These are phyloP conservation scores for Trogon surrucura DNA, from an alignment of 2,113 vertebrate species.

Conservation along the genomic window DNA sequence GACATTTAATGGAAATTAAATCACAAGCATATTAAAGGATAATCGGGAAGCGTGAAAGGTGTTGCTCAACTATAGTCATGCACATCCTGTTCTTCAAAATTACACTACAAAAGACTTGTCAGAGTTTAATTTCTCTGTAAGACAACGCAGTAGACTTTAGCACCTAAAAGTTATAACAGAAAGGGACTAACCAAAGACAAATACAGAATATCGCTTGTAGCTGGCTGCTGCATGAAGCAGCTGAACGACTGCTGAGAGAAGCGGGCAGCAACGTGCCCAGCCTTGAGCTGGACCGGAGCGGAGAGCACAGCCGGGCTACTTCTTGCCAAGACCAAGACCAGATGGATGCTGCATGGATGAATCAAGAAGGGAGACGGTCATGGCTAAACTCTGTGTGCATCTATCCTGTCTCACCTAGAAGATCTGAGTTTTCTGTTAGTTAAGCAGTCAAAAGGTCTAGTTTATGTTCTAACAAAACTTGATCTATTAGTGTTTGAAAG, in stretches of 20 bases:
- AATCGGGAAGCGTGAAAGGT: constrained; percentile 69
- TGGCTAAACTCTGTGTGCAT: neutral
- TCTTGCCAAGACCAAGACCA: neutral
- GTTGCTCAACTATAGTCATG: constrained; percentile 52
- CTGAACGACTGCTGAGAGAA: neutral
- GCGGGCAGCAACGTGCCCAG: neutral
- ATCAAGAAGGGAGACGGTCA: neutral
- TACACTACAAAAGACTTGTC: neutral
- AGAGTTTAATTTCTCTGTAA: neutral
- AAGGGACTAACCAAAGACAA: neutral
- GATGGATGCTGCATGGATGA: neutral
- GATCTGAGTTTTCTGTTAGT: neutral
- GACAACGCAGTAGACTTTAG: neutral
- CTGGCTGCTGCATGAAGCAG: fast-evolving
- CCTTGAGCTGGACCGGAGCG: fast-evolving
- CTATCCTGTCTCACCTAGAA: neutral
- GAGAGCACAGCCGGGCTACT: neutral
- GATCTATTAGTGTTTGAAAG: neutral
- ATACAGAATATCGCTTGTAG: neutral
- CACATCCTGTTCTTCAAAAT: neutral
- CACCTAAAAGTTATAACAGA: neutral
- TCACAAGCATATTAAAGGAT: constrained; percentile 62
- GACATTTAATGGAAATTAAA: constrained; percentile 75
- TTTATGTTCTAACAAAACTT: neutral
- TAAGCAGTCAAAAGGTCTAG: neutral